Evolutionary conservation across 2,797 vertebrate species (phyloP), one percentile per base, ranked within the genome.

Genomic region (Sebastes oblongus): DNA sequence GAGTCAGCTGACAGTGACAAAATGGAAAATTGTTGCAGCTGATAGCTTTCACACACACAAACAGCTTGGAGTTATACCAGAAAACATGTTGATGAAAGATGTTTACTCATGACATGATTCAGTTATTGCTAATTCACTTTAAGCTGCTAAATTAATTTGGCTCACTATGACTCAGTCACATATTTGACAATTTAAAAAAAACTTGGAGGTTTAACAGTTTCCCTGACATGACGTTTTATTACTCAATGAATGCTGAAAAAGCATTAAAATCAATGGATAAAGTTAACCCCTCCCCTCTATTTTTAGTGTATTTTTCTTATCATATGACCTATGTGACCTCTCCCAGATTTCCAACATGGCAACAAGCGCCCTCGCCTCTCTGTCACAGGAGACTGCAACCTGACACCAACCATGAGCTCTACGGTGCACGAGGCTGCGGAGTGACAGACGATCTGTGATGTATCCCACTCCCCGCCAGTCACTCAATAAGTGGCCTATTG

Each of bases 401-500:
- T 34, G 90, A 94, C 86, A 71, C 93, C 66, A 73, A 80, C 74
- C 88, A 20, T 85, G 84, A 86, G 82, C 78, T 16, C 20, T 8
- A 54, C 77, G 77, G 60, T 58, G 81, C 88, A 86, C 67, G 68
- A 88, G 88, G 86, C 86, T 42, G 75, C 66, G 8, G 88, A 85
- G 81, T 84, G 93, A 93, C 89, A 90, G 89, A 80, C 67, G 86
- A 93, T 90, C 91, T 34, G 87, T 81, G 86, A 91, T 75, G 84
- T 79, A 88, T 89, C 90, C 88, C 83, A 82, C 88, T 90, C 92
- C 87, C 86, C 84, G 87, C 80, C 89, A 90, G 90, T 90, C 93
- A 93, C 85, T 92, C 93, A 92, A 88, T 92, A 91, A 94, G 92
- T 91, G 90, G 88, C 88, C 91, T 85, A 89, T 93, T 94, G 92